These are phyloP conservation scores for Andinoacara biseriatus DNA, from an alignment of 2,113 vertebrate species.

Conservation along the genomic window DNA sequence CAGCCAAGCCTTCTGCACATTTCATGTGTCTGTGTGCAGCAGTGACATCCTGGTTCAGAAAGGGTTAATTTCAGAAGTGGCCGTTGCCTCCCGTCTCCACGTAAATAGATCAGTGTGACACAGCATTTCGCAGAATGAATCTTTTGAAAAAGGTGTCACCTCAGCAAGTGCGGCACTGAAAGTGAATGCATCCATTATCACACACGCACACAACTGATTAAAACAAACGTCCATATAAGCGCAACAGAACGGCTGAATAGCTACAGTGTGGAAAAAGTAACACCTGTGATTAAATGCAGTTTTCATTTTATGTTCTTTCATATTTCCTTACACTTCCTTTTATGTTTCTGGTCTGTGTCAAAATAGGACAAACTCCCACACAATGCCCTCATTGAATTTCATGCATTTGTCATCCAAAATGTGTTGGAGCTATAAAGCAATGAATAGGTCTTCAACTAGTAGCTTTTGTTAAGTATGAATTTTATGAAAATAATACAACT, in stretches of 20 bases:
- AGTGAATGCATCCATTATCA: not conserved
- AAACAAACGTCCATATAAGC: not conserved
- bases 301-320: not conserved
- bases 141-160: slow-evolving; percentile 45
- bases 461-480: not conserved
- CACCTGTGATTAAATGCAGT: not conserved
- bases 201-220: slow-evolving; percentile 4
- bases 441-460: not conserved
- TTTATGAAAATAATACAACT: not conserved
- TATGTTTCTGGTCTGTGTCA: not conserved
- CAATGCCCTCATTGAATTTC: not conserved
- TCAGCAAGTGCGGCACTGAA: slow-evolving; percentile 32
- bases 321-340: not conserved
- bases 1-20: slow-evolving; percentile 41
- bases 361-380: not conserved
- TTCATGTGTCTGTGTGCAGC: slow-evolving; percentile 24
- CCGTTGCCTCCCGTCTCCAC: slow-evolving; percentile 65
- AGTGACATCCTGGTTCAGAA: slow-evolving; percentile 62
- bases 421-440: not conserved
- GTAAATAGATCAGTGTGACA: slow-evolving; percentile 67
- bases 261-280: not conserved
- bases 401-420: not conserved
- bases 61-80: slow-evolving; percentile 78
- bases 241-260: not conserved
- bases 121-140: slow-evolving; percentile 68